Percentiles rank a stretch among this genome's conserved stretches.
These are phyloP conservation scores for Cottoperca gobio DNA, from an alignment of 2,797 vertebrate genomes.

Conservation along the genomic window DNA sequence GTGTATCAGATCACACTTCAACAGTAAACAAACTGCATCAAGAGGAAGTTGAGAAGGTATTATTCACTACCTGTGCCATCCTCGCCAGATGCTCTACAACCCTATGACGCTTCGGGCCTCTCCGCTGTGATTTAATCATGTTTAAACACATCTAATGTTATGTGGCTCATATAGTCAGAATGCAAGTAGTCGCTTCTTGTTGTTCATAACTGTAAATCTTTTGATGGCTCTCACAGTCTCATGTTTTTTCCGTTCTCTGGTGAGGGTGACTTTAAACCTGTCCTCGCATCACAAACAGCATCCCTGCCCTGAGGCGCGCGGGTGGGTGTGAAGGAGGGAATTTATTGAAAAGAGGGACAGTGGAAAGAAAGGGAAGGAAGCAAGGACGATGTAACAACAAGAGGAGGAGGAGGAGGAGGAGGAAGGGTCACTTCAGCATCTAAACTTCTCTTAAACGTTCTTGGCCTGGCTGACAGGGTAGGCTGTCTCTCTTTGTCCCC, in stretches of 20 bases:
- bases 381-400: slow-evolving; percentile 13
- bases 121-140: neutral
- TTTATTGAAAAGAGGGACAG: neutral
- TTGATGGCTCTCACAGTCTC: neutral
- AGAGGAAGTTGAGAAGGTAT: neutral
- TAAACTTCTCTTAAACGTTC: slow-evolving; percentile 21
- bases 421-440: slow-evolving; percentile 6
- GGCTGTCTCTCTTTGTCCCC: slow-evolving; percentile 12
- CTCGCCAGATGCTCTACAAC: neutral
- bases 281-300: neutral
- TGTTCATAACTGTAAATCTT: slow-evolving; percentile 11
- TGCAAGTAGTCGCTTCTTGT: neutral
- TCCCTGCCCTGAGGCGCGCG: neutral
- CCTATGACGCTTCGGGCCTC: neutral
- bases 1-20: neutral
- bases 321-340: neutral
- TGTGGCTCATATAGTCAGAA: neutral
- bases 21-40: neutral
- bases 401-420: slow-evolving; percentile 13
- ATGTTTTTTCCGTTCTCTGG: neutral
- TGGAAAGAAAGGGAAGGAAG: neutral
- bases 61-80: neutral
- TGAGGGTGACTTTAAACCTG: slow-evolving; percentile 5
- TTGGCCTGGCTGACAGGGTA: slow-evolving; percentile 30
- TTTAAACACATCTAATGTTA: neutral